A percentile compares a stretch with the other conserved stretches of the same genome.
Conservation (phyloP, 2,113 vertebrate genomes). For the human region DNA sequence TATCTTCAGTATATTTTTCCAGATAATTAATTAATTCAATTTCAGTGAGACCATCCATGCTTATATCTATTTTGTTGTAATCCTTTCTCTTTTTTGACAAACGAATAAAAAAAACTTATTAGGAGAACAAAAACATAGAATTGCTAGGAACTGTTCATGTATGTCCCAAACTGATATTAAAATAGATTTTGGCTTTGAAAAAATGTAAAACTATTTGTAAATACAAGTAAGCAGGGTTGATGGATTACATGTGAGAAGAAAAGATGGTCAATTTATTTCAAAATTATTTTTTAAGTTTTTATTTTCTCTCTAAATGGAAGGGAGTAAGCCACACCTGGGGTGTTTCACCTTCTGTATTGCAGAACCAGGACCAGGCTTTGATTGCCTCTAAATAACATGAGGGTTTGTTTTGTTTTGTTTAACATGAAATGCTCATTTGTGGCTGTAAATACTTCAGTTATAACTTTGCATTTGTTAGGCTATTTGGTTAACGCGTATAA, state of each 20-base stretch:
- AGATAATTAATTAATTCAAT: not conserved
- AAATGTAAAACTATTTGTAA: not conserved
- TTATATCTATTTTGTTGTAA: not conserved
- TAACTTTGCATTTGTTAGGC: not conserved
- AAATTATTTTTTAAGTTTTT: not conserved
- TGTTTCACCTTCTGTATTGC: not conserved
- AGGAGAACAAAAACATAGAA: not conserved
- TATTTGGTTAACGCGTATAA: slow-evolving; percentile 26
- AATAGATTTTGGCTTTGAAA: slow-evolving; percentile 2
- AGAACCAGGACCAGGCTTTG: not conserved
- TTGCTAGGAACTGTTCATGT: not conserved
- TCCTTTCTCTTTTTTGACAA: not conserved
- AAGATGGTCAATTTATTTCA: not conserved
- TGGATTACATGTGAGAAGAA: not conserved
- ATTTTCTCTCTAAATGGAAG: not conserved
- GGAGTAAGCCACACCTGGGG: not conserved
- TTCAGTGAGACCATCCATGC: not conserved
- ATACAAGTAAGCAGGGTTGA: not conserved
- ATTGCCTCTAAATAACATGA: not conserved
- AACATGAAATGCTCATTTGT: not conserved
- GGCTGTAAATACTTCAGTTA: not conserved
- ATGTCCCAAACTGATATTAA: not conserved
- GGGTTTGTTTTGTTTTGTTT: not conserved
- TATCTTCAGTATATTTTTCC: not conserved
- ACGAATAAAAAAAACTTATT: not conserved